Evolutionary conservation across 2,797 vertebrate species (phyloP), one percentile per base, ranked within the genome.

Genomic region (Botia kubotai): DNA sequence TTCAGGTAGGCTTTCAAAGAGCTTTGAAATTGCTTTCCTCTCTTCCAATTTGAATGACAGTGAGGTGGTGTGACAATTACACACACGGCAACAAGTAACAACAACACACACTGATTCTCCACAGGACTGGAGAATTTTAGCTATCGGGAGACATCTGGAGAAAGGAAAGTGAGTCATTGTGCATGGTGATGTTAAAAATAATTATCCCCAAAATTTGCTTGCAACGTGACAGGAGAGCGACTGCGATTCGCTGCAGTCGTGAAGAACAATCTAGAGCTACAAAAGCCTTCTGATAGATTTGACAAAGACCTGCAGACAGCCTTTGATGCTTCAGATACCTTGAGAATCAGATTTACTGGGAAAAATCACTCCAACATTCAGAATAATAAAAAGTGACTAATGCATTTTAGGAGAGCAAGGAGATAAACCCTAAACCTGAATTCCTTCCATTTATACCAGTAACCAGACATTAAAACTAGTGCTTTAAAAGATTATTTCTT

Each of bases 41-140:
- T 60, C 19, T 53, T 39, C 58, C 86, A 72, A 84, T 89, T 84
- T 91, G 80, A 91, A 83, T 88, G 87, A 88, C 86, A 86, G 85
- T 78, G 79, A 87, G 83, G 85, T 82, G 82, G 83, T n/a, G 36
- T 87, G 63, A 88, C 85, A 87, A 89, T 91, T 92, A 90, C 65
- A 75, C 73, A 26, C 23, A 26, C 23, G 23, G 23, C 23, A 26
- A 84, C 86, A 85, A 90, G 88, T 87, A 86, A 87, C 85, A 90
- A 83, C 86, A 89, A 85, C 85, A 87, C 62, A 1, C 86, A 85
- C 86, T 78, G 26, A 55, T 75, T 72, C 82, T 75, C 78, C 65
- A 71, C 14, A 4, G 77, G 75, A 79, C 57, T 33, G 21, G 72
- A 78, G 75, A 81, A 79, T 84, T 87, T 85, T 3, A 83, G 36